Percentiles rank a stretch among this genome's conserved stretches.
phyloP scores from a whole-genome alignment of 2,797 vertebrate genomes.

The Enteromius anoplus region DNA sequence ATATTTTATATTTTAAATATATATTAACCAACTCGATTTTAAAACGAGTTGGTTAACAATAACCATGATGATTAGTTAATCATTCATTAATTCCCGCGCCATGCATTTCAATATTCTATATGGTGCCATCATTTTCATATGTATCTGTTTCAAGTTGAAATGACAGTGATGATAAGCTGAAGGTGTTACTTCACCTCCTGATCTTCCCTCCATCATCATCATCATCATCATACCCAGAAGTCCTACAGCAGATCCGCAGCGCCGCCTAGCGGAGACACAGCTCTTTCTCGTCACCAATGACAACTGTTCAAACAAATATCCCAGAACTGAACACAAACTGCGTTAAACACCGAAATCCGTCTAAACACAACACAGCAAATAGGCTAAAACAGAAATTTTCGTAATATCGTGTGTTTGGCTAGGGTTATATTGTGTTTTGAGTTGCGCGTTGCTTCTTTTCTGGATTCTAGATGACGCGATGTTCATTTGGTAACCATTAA shows the following conservation, averaged over 20 bases:
- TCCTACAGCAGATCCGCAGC: background rate
- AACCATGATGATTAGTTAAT: too few species aligned
- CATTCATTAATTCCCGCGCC: background rate
- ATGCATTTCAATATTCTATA: background rate
- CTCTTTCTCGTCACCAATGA: conserved; percentile 58
- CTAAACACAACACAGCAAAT: background rate
- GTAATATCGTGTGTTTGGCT: background rate
- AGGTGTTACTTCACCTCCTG: too few species aligned
- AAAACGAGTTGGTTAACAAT: too few species aligned
- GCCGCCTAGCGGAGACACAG: conserved; percentile 19
- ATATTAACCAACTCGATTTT: too few species aligned
- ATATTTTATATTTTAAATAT: too few species aligned
- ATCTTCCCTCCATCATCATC: too few species aligned
- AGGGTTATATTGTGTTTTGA: background rate
- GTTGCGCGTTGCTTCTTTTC: background rate
- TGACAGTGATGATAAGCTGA: background rate
- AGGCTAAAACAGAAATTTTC: background rate
- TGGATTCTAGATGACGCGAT: background rate
- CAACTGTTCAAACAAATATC: conserved; percentile 69
- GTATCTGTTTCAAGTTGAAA: background rate
- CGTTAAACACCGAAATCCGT: background rate
- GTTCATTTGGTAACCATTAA: background rate
- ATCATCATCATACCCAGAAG: background rate
- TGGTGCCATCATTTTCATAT: background rate
- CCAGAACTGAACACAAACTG: background rate